Evolutionary conservation across 2,797 vertebrate genomes (phyloP), one percentile per base, ranked within the genome.

Genomic region (Syngnathus rostellatus): DNA sequence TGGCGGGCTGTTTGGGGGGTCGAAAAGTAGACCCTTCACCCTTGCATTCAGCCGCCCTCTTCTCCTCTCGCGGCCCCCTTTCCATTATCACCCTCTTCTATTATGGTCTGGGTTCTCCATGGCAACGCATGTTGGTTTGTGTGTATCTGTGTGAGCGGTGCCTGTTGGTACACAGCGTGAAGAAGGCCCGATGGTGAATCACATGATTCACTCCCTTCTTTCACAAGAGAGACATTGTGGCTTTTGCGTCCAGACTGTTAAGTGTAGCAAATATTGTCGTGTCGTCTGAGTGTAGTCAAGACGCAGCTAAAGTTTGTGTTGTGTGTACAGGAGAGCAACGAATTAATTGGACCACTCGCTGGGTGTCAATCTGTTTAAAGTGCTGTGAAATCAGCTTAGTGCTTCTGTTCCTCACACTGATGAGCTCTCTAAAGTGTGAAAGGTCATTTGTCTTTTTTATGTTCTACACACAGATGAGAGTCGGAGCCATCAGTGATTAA

Each of bases 381-480:
- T 74, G 85, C 77, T 65, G 85, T 88, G 90, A 92, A 91, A 90
- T 81, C 73, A 89, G 85, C 79, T 85, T 93, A 86, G 0, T 62
- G 81, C 93, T 91, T 83, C 87, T 76, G 80, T 71, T 76, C 89
- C 87, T 92, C 86, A 68, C 70, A 70, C 91, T 86, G 31, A 19
- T 31, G 6, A 46, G 45, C 43, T 3, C 43, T 21, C 23, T 60
- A 81, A 90, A 80, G 84, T 81, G 83, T 84, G 88, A 90, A 31
- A 50, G 62, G 62, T 63, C 60, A 62, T 45, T 43, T 45, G 60
- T 45, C 60, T 23, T 62, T 62, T 62, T 43, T 6, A 23, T 43
- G 5, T 2, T 43, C 3, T 0, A 12, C 23, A 11, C 37, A 39
- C 57, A 19, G 58, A 60, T 61, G 39, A 40, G 39, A 61, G 39